These are phyloP conservation scores for Brachyhypopomus gauderio DNA, from an alignment of 2,113 vertebrate genomes.

Conservation along the genomic window DNA sequence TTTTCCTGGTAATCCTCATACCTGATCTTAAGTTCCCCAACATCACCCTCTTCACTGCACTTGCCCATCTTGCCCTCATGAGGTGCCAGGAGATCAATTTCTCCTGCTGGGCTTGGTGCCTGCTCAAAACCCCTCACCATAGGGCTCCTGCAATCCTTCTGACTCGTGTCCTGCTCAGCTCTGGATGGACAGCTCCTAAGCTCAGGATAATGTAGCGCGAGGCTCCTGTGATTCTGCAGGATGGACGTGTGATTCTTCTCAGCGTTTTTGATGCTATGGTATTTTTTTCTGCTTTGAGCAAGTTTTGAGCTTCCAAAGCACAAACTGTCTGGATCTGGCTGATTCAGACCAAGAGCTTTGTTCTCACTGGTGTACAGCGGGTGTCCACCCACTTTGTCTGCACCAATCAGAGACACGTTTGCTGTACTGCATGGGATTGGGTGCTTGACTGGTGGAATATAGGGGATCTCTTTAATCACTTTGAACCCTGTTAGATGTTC, in stretches of 20 bases:
- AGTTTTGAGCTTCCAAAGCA: slow-evolving; percentile 82
- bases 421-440: slow-evolving; percentile 80
- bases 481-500: slow-evolving; percentile 83
- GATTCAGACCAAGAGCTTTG: slow-evolving; percentile 73
- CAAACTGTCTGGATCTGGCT: slow-evolving; percentile 81
- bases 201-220: slow-evolving; percentile 80
- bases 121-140: slow-evolving; percentile 63
- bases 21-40: slow-evolving; percentile 93
- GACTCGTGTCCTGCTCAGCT: slow-evolving; percentile 78
- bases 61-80: slow-evolving; percentile 67
- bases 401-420: slow-evolving; percentile 77
- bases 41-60: slow-evolving; percentile 80
- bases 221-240: slow-evolving; percentile 81
- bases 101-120: slow-evolving; percentile 56
- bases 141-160: slow-evolving; percentile 76
- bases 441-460: slow-evolving; percentile 84
- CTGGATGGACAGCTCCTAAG: slow-evolving; percentile 82
- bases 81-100: slow-evolving; percentile 57
- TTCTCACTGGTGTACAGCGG: slow-evolving; percentile 82
- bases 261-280: slow-evolving; percentile 84
- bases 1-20: slow-evolving; percentile 98
- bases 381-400: slow-evolving; percentile 78
- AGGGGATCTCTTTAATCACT: slow-evolving; percentile 87
- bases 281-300: slow-evolving; percentile 83
- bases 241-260: slow-evolving; percentile 81